phyloP scores from a whole-genome alignment of 1,140 invertebrate species.

The Zaprionus capensis region DNA sequence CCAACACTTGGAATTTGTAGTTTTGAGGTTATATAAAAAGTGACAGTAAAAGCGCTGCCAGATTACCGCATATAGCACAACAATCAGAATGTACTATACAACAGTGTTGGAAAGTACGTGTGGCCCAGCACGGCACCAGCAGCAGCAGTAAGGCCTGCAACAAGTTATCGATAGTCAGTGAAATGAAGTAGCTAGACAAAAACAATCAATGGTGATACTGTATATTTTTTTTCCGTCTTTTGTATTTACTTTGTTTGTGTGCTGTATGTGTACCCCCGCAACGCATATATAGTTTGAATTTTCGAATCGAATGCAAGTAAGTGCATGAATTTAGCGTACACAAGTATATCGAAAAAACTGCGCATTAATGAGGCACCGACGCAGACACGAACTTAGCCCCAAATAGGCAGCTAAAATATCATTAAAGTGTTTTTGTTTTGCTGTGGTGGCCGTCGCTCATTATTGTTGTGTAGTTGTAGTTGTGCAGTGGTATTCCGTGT shows the following conservation, averaged over 20 bases:
- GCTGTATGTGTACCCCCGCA: constrained; percentile 6
- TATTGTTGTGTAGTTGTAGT: constrained; percentile 3
- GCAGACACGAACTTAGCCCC: constrained; percentile 23
- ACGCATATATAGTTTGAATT: constrained; percentile 30
- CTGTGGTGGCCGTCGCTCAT: constrained; percentile 8
- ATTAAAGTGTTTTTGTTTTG: constrained; percentile 31
- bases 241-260: constrained; percentile 25
- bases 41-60: constrained; percentile 35
- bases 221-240: constrained; percentile 35
- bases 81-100: constrained; percentile 19
- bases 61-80: background rate
- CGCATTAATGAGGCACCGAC: constrained; percentile 39
- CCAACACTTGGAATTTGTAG: constrained; percentile 47
- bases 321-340: constrained; percentile 15
- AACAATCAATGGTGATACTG: constrained; percentile 43
- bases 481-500: background rate
- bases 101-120: constrained; percentile 31
- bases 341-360: constrained; percentile 16
- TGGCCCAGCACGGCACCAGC: background rate
- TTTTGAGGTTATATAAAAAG: constrained; percentile 76
- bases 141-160: constrained; percentile 28
- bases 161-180: constrained; percentile 46
- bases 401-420: constrained; percentile 34
- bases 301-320: constrained; percentile 13
- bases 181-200: constrained; percentile 32